A percentile compares a stretch with the other conserved stretches of the same genome.
phyloP scores from a whole-genome alignment of 2,888 invertebrate species.

The Cantharis nigra region DNA sequence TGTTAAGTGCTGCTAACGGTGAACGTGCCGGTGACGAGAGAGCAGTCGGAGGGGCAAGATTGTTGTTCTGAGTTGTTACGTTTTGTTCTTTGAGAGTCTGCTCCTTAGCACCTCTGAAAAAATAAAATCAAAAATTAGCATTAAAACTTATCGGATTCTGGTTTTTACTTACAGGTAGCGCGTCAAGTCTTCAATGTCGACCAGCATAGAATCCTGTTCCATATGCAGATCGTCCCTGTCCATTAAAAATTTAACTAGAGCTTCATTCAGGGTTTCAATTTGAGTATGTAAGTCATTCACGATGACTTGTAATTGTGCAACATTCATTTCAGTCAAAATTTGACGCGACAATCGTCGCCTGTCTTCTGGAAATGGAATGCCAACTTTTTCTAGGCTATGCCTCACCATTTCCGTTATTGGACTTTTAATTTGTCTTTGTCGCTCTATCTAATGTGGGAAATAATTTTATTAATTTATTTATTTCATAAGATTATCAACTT shows the following conservation, averaged over 20 bases:
- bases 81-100: constrained; percentile 56
- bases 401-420: constrained; percentile 88
- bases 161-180: constrained; percentile 75
- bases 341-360: constrained; percentile 82
- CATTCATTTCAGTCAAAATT: constrained; percentile 89
- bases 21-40: constrained; percentile 52
- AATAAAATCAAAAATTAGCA: constrained; percentile 23
- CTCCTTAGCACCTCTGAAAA: constrained; percentile 59
- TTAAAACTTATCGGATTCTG: neutral
- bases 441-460: constrained; percentile 57
- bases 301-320: constrained; percentile 91
- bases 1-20: constrained; percentile 51
- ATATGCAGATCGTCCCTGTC: constrained; percentile 95
- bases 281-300: constrained; percentile 93
- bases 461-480: neutral
- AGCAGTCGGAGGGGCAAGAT: constrained; percentile 46
- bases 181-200: constrained; percentile 95
- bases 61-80: constrained; percentile 46
- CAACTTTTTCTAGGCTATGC: constrained; percentile 79
- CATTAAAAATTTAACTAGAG: constrained; percentile 85
- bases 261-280: constrained; percentile 91
- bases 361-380: constrained; percentile 81
- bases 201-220: constrained; percentile 97
- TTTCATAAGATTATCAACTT: constrained; percentile 19
- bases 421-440: constrained; percentile 73